Percentiles rank a stretch among this genome's conserved stretches.
Evolutionary conservation across 2,888 invertebrate species (phyloP).

Genomic region (Cancer borealis): DNA sequence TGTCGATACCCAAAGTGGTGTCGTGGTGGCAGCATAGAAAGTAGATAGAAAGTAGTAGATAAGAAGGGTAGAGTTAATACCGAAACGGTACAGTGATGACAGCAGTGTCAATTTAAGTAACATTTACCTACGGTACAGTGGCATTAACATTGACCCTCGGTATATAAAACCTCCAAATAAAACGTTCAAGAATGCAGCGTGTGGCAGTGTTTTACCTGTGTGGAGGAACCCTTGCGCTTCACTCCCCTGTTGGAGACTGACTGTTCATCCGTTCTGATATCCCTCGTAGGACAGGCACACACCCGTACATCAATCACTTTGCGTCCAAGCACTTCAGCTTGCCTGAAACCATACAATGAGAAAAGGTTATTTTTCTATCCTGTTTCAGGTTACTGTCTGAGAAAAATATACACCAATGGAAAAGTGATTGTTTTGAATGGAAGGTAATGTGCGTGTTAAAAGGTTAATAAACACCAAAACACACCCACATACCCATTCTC

Average conservation of each 20-base stretch:
- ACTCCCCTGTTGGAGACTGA: constrained; percentile 55
- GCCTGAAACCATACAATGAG: constrained; percentile 26
- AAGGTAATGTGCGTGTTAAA: not conserved
- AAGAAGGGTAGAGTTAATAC: no score
- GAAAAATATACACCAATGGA: no score
- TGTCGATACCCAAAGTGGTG: no score
- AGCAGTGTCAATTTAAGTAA: no score
- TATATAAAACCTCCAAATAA: not conserved
- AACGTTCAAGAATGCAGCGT: not conserved
- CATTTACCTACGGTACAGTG: no score
- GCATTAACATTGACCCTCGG: no score
- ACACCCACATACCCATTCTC: constrained; percentile 80
- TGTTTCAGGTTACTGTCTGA: not conserved
- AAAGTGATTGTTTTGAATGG: no score
- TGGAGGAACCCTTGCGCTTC: constrained; percentile 58
- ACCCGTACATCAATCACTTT: constrained; percentile 76
- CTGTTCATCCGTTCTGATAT: constrained; percentile 73
- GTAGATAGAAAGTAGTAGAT: no score
- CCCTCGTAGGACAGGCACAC: constrained; percentile 76
- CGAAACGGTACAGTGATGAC: no score
- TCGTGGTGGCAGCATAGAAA: no score
- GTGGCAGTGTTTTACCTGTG: constrained; percentile 49
- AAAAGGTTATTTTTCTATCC: not conserved
- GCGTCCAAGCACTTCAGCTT: constrained; percentile 65
- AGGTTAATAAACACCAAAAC: not conserved